These are phyloP conservation scores for Andrena bicolor DNA, from an alignment of 2,888 invertebrate genomes.

Conservation along the genomic window DNA sequence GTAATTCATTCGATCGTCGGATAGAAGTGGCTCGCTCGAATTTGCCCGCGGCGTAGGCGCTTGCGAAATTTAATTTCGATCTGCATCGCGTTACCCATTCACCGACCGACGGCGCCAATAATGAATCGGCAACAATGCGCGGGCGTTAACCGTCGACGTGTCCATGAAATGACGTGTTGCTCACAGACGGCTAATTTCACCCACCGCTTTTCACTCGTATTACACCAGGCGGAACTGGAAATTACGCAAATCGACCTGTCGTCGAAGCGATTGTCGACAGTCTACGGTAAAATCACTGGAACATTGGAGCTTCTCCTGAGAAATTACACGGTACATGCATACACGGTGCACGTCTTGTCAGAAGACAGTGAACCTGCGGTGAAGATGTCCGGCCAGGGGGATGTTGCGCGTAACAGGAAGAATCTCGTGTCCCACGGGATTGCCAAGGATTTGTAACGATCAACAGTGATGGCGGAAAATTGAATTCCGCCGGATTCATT, in stretches of 20 bases:
- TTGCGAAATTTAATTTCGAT: conserved; percentile 42
- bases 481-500: conserved; percentile 20
- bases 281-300: background rate
- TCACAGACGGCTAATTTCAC: background rate
- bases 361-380: background rate
- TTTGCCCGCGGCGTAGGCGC: background rate
- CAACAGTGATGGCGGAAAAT: background rate
- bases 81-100: background rate
- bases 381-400: conserved; percentile 1
- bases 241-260: background rate
- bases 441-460: conserved; percentile 4
- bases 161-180: background rate
- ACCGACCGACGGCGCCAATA: background rate
- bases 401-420: conserved; percentile 6
- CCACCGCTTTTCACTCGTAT: background rate
- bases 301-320: conserved; percentile 45
- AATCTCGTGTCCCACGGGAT: background rate
- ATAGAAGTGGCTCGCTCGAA: conserved; percentile 11
- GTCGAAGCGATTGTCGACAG: conserved; percentile 8
- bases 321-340: conserved; percentile 60
- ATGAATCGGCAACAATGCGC: background rate
- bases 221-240: background rate
- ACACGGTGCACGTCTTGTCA: background rate
- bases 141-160: background rate
- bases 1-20: conserved; percentile 25